A percentile compares a stretch with the other conserved stretches of the same genome.
Evolutionary conservation across 1,140 invertebrate species (phyloP).

Genomic region (Papilio dardanus): DNA sequence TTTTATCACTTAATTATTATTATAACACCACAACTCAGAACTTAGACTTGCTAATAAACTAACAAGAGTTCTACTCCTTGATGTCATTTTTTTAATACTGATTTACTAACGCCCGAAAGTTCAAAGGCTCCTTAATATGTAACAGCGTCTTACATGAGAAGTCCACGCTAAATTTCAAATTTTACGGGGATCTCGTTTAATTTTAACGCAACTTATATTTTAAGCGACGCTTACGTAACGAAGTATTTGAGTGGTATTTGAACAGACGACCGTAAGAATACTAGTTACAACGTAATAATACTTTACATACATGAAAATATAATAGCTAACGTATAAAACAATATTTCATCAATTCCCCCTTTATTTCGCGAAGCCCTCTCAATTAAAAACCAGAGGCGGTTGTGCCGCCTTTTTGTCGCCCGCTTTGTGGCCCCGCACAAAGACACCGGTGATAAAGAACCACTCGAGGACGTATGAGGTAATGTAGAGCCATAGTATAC

Average conservation of each 20-base stretch:
- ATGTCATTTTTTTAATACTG: not conserved
- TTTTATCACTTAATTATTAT: slow-evolving; percentile 11
- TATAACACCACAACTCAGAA: not conserved
- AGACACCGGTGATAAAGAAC: slow-evolving; percentile 52
- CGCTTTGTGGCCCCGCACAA: slow-evolving; percentile 62
- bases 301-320: too few relatives aligned
- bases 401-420: slow-evolving; percentile 65
- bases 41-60: not conserved
- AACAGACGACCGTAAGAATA: too few relatives aligned
- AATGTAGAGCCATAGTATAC: slow-evolving; percentile 41
- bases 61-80: not conserved
- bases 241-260: too few relatives aligned
- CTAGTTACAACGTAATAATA: too few relatives aligned
- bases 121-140: too few relatives aligned
- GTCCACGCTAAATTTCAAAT: too few relatives aligned
- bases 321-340: not conserved
- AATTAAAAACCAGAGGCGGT: slow-evolving; percentile 48
- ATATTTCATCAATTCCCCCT: not conserved
- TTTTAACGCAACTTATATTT: too few relatives aligned
- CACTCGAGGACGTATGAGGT: slow-evolving; percentile 49
- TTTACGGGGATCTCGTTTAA: too few relatives aligned
- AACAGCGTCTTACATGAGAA: too few relatives aligned
- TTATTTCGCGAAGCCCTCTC: slow-evolving; percentile 34
- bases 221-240: too few relatives aligned
- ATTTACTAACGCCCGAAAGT: too few relatives aligned